A percentile compares a stretch with the other conserved stretches of the same genome.
Conservation (phyloP, 2,113 vertebrate species). For the Apteryx mantelli region DNA sequence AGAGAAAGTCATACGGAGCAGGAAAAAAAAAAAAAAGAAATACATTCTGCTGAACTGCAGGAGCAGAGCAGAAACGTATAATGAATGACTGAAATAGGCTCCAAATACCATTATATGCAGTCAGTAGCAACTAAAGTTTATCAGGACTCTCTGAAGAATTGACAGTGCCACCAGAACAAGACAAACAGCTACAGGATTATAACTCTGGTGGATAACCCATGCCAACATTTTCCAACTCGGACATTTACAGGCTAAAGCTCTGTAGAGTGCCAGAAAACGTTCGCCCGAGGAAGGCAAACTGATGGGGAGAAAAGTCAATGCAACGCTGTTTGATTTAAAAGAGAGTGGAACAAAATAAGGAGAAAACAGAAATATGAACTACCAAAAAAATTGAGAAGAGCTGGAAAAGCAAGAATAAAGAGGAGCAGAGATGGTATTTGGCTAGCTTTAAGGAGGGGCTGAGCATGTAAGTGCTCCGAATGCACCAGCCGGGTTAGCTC, state of each 20-base stretch:
- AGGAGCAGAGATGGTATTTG: rapidly evolving
- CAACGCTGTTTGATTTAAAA: neutral
- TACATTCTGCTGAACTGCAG: neutral
- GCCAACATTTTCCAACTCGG: neutral
- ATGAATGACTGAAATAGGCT: conserved; percentile 1
- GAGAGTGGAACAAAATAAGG: neutral
- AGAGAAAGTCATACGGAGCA: neutral
- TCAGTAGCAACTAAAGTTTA: neutral
- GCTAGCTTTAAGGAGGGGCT: neutral
- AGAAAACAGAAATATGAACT: neutral
- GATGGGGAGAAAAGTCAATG: neutral
- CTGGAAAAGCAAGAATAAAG: rapidly evolving
- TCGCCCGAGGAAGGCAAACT: neutral
- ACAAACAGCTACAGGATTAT: neutral
- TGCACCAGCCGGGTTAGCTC: neutral
- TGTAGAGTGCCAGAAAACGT: neutral
- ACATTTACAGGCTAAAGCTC: neutral
- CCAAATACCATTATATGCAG: neutral
- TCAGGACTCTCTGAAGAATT: neutral
- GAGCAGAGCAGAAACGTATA: neutral
- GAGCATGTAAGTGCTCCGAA: neutral
- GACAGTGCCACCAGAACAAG: neutral
- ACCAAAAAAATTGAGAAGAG: neutral
- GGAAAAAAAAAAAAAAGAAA: neutral
- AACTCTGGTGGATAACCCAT: neutral